Base-by-base conservation (phyloP, 1,140 invertebrate genomes). In the Choristoneura fumiferana region DNA sequence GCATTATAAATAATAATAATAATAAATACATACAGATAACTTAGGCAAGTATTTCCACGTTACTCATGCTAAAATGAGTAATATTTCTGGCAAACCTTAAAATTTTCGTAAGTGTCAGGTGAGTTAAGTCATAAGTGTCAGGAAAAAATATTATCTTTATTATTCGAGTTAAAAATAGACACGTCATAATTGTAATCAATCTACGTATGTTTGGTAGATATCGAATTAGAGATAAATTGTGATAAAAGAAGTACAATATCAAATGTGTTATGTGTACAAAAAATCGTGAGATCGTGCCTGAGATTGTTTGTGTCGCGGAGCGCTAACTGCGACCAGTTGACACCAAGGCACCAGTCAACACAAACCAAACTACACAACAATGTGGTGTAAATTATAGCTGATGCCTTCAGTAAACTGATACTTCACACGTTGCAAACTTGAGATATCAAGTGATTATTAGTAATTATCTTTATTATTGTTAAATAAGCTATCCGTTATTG, bases 371-470 rank as follows among this genome's bases (percentile, higher is more conserved):
- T 65, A 70, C 61, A 72, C 56, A 29, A 70, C 57, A 69, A 62
- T 54, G 9, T 40, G 57, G 78, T 80, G 78, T 76, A 62, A 83
- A 84, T 82, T 75, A 72, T 62, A 73, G 54, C 62, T 76, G 72
- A 82, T 82, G 62, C 56, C 45, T 76, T 76, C 60, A 59, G 81
- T 76, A 85, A 84, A 80, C 66, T 67, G 76, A 82, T 66, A 76
- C 74, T 64, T 76, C 72, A 78, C 70, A 67, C 58, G 55, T 54
- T 62, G 56, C 63, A 65, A 58, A 69, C 65, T 71, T 61, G 55
- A 75, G 77, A 81, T 84, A 81, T 81, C 72, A 71, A 65, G 73
- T 80, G 78, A 78, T 84, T 81, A 83, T 78, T 69, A 62, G 62
- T 58, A 29, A 56, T 55, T 60, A 36, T 34, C 57, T 34, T 53